A percentile compares a stretch with the other conserved stretches of the same genome.
Evolutionary conservation across 2,888 invertebrate species (phyloP).

Genomic region (Chorisops tibialis): DNA sequence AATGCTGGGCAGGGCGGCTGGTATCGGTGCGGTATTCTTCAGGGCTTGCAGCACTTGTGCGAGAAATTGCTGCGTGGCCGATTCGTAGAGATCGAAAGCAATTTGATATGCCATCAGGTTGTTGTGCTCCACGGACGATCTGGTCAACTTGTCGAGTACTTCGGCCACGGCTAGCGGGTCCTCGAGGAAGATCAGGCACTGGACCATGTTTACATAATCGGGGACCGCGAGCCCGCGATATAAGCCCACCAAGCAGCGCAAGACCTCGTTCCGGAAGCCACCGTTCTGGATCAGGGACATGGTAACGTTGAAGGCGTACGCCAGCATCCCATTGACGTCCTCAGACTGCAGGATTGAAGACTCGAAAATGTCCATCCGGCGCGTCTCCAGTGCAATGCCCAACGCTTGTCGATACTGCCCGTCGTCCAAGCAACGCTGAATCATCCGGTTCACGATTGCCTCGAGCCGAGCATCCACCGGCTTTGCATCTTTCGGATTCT

Average conservation of each 20-base stretch:
- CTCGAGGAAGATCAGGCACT: conserved; percentile 94
- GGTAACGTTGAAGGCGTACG: conserved; percentile 93
- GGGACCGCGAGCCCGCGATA: conserved; percentile 87
- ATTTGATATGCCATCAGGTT: conserved; percentile 98
- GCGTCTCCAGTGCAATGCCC: conserved; percentile 92
- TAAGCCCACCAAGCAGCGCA: conserved; percentile 82
- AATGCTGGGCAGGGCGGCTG: conserved; percentile 70
- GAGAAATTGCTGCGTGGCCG: conserved; percentile 96
- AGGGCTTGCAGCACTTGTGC: conserved; percentile 81
- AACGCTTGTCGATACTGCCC: conserved; percentile 93
- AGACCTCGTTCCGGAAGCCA: conserved; percentile 85
- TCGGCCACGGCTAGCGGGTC: conserved; percentile 91
- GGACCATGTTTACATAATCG: conserved; percentile 98
- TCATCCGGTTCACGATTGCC: conserved; percentile 95
- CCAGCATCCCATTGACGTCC: conserved; percentile 84
- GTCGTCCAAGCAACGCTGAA: conserved; percentile 91
- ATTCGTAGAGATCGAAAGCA: conserved; percentile 98
- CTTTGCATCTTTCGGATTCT: conserved; percentile 64
- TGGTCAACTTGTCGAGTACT: conserved; percentile 83
- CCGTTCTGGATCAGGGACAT: conserved; percentile 95
- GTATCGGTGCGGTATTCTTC: conserved; percentile 76
- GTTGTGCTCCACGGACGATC: conserved; percentile 68
- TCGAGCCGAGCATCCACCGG: conserved; percentile 79
- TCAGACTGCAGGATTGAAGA: conserved; percentile 88
- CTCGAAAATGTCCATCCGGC: conserved; percentile 95